Evolutionary conservation across 2,888 invertebrate species (phyloP).

Genomic region (Leptarthrus brevirostris): DNA sequence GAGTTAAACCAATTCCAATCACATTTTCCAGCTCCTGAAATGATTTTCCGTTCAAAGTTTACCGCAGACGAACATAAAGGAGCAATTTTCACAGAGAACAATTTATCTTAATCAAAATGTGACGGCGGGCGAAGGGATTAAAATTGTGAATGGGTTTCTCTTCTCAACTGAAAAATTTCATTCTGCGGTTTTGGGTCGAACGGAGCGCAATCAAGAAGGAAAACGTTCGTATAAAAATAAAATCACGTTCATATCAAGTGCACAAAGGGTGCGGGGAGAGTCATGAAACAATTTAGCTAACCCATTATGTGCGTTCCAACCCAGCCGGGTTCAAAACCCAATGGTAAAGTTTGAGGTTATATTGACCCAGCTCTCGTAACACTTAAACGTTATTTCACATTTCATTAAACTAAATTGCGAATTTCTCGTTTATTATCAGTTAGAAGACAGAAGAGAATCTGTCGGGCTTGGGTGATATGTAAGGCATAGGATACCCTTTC

Average conservation of each 20-base stretch:
- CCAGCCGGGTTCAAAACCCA: background rate
- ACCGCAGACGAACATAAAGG: conserved; percentile 29
- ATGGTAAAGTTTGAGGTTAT: background rate
- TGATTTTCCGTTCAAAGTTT: conserved; percentile 8
- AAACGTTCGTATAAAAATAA: conserved; percentile 21
- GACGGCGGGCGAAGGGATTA: conserved; percentile 39
- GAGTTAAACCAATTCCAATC: background rate
- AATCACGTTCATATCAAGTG: conserved; percentile 34
- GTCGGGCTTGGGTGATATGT: background rate
- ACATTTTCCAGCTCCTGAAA: background rate
- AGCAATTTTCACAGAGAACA: conserved; percentile 38
- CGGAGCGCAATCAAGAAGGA: conserved; percentile 27
- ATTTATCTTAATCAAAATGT: conserved; percentile 48
- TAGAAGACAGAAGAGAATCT: conserved; percentile 17
- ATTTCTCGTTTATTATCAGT: conserved; percentile 45
- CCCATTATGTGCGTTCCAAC: conserved; percentile 32
- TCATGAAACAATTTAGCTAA: conserved; percentile 35
- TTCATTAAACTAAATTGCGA: conserved; percentile 49
- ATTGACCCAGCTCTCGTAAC: conserved; percentile 16
- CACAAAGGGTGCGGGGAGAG: background rate
- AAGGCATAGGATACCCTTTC: background rate
- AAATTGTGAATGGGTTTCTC: conserved; percentile 37
- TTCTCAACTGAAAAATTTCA: conserved; percentile 37
- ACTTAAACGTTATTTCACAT: conserved; percentile 46
- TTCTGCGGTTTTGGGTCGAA: conserved; percentile 32